Evolutionary conservation across 2,113 vertebrate genomes (phyloP), one percentile per base, ranked within the genome.

Genomic region (Recurvirostra avosetta): DNA sequence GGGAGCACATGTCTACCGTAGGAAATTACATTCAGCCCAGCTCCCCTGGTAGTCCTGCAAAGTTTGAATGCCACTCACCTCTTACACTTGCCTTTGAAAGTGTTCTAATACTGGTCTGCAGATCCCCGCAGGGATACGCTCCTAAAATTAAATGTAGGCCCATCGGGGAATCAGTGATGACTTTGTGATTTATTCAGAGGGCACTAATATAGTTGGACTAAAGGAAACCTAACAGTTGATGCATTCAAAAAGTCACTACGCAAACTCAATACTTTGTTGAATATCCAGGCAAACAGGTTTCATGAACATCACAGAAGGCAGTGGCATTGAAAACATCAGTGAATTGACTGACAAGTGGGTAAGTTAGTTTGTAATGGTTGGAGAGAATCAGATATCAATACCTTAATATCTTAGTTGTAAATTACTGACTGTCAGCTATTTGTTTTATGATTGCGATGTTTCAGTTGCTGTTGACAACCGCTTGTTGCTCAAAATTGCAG

Each of bases 391-490:
- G 47, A 67, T 56, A 94, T 80, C 65, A 41, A 22, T 80, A 58
- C 41, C 41, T 56, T 90, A 62, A 29, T 41, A 74, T 63, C 63
- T 86, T 36, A 67, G 68, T 10, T 74, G 59, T 34, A 88, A 88
- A 94, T 86, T 88, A 86, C 86, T 76, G 53, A 49, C 71, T 92
- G 66, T 59, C 86, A 95, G 47, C 30, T 74, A 25, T 89, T 94
- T 96, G 65, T 71, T 93, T 94, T 72, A 59, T 53, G 41, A 61
- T 62, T 90, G 65, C 41, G 73, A 89, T 91, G 58, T 86, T 96
- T 87, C 80, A 49, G 25, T 61, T 84, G 40, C 68, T 90, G 82
- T 71, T 92, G 86, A 89, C 88, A 96, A 41, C 68, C 65, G 40
- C 34, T 75, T 52, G 14, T 65, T 68, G 47, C 61, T 94, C 8